phyloP scores from a whole-genome alignment of 1,140 invertebrate species.

The Teleogryllus occipitalis region DNA sequence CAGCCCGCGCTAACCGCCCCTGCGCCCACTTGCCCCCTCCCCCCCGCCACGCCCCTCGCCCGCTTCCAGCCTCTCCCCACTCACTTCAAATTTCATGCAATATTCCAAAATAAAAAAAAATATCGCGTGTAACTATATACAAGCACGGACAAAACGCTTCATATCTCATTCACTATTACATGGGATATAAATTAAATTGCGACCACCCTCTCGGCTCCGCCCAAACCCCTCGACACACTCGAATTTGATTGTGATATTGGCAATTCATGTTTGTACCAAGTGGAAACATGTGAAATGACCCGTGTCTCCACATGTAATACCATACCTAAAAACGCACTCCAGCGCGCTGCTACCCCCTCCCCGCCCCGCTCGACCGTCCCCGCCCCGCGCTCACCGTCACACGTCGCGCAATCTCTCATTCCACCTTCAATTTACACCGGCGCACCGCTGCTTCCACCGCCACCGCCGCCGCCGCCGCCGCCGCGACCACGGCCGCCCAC shows the following conservation, averaged over 20 bases:
- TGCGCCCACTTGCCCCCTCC: not conserved
- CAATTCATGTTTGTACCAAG: not conserved
- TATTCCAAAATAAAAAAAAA: not conserved
- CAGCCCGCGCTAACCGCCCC: not conserved
- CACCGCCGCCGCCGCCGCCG: no score
- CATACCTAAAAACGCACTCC: conserved; percentile 3
- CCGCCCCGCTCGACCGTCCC: no score
- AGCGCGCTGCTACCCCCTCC: no score
- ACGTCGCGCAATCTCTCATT: no score
- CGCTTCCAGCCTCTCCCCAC: not conserved
- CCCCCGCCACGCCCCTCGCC: no score
- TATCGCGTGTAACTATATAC: not conserved
- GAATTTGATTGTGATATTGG: conserved; percentile 5
- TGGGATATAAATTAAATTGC: not conserved
- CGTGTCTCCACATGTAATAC: not conserved
- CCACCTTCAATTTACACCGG: no score
- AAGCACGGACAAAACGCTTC: not conserved
- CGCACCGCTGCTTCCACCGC: no score
- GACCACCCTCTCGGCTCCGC: not conserved
- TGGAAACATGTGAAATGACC: conserved; percentile 4
- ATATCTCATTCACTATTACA: not conserved
- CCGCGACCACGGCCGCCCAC: no score
- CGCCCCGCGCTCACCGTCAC: no score
- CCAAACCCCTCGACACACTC: not conserved
- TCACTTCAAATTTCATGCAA: not conserved